These are phyloP conservation scores for Drosophila tani DNA, from an alignment of 1,140 invertebrate species.

Conservation along the genomic window DNA sequence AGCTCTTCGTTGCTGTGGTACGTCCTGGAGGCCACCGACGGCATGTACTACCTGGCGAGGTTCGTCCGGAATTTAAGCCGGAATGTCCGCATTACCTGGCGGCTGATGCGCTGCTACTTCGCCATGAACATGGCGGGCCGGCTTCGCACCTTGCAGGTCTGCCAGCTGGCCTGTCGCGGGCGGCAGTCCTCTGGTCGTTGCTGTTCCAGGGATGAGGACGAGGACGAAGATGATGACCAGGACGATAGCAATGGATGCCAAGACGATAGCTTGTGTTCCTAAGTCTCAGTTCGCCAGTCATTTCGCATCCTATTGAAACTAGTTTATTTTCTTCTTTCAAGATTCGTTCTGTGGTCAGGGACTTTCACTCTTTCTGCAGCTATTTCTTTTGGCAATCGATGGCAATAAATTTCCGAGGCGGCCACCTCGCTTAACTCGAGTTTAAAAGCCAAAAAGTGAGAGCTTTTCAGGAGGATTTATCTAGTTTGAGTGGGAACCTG, in stretches of 20 bases:
- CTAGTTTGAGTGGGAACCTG: too few species aligned
- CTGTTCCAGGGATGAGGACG: too few species aligned
- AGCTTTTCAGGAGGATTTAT: background rate
- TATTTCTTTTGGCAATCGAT: slow-evolving; percentile 29
- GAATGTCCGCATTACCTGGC: background rate
- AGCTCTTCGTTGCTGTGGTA: slow-evolving; percentile 38
- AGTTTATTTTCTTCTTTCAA: slow-evolving; percentile 26
- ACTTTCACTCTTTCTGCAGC: background rate
- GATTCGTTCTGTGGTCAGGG: background rate
- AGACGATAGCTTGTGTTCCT: background rate
- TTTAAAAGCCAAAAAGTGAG: background rate
- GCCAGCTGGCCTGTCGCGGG: slow-evolving; percentile 12
- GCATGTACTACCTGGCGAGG: background rate
- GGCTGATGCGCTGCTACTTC: slow-evolving; percentile 16
- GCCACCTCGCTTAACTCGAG: background rate
- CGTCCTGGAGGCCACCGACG: slow-evolving; percentile 53
- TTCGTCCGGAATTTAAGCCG: background rate
- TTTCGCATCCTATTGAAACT: slow-evolving; percentile 26
- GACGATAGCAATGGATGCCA: background rate
- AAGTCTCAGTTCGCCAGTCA: slow-evolving; percentile 13
- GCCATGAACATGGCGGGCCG: slow-evolving; percentile 17
- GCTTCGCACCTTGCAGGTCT: slow-evolving; percentile 29
- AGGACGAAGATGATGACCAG: background rate
- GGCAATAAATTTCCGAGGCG: slow-evolving; percentile 9
- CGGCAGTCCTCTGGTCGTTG: background rate